Evolutionary conservation across 2,888 invertebrate genomes (phyloP).

Genomic region (Ormyrus nitidulus): DNA sequence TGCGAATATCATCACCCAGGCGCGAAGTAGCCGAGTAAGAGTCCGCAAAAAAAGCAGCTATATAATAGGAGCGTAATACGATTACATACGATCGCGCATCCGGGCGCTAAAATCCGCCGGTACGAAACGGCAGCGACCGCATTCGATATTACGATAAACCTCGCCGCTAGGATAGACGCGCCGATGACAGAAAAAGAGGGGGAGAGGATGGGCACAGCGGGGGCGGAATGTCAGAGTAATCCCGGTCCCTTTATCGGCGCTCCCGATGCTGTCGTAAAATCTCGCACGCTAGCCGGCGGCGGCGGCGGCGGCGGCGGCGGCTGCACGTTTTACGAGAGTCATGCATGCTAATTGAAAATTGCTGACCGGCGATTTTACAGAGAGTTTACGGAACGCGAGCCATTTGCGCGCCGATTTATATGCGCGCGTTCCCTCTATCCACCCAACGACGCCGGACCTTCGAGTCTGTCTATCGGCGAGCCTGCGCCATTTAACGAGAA

Average conservation of each 20-base stretch:
- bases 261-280: slow-evolving; percentile 45
- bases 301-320: not conserved
- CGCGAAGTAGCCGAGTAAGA: not conserved
- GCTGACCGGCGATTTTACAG: slow-evolving; percentile 56
- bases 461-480: not conserved
- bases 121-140: too few relatives aligned
- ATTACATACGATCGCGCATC: not conserved
- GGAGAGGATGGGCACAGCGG: not conserved
- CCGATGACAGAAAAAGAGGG: not conserved
- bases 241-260: slow-evolving; percentile 34
- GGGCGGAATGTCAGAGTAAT: slow-evolving; percentile 15
- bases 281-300: not conserved
- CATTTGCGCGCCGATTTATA: slow-evolving; percentile 53
- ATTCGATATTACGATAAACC: too few relatives aligned
- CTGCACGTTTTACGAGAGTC: slow-evolving; percentile 59
- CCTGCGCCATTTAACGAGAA: slow-evolving; percentile 13
- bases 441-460: not conserved
- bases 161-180: not conserved
- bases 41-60: not conserved
- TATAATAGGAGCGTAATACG: not conserved
- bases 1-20: not conserved
- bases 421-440: slow-evolving; percentile 35
- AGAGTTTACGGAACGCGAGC: slow-evolving; percentile 32
- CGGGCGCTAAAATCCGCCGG: too few relatives aligned
- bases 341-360: slow-evolving; percentile 65